Conservation (phyloP, 1,140 invertebrate genomes). For the Luehdorfia chinensis region DNA sequence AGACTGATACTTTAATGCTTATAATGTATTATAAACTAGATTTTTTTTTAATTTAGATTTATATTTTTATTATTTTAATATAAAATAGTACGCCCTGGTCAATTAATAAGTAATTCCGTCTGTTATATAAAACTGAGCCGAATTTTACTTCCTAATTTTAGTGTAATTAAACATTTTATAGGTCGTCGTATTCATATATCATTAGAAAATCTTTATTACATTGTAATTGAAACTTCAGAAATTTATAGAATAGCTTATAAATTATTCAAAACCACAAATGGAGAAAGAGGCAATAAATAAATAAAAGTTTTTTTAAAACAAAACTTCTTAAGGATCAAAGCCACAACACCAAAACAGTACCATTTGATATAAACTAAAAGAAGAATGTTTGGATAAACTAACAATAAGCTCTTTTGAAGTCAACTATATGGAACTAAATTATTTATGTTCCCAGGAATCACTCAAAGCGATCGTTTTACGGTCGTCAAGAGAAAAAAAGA, state of each 20-base stretch:
- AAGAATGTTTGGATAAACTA: constrained; percentile 35
- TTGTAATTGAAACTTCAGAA: too few relatives aligned
- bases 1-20: too few relatives aligned
- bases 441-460: constrained; percentile 59
- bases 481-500: constrained; percentile 37
- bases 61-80: too few relatives aligned
- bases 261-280: constrained; percentile 14
- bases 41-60: too few relatives aligned
- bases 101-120: too few relatives aligned
- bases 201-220: too few relatives aligned
- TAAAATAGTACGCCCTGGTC: too few relatives aligned
- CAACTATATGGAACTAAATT: constrained; percentile 36
- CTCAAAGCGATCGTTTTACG: constrained; percentile 58
- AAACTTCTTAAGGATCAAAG: constrained; percentile 15
- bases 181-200: too few relatives aligned
- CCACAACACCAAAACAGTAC: background rate
- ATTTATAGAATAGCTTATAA: background rate
- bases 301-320: constrained; percentile 18
- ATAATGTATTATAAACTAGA: too few relatives aligned
- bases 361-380: constrained; percentile 12
- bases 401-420: constrained; percentile 49
- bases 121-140: too few relatives aligned
- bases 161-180: too few relatives aligned
- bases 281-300: constrained; percentile 17
- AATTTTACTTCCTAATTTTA: too few relatives aligned